Evolutionary conservation across 2,113 vertebrate genomes (phyloP).

Genomic region (Oxygymnocypris stewartii): DNA sequence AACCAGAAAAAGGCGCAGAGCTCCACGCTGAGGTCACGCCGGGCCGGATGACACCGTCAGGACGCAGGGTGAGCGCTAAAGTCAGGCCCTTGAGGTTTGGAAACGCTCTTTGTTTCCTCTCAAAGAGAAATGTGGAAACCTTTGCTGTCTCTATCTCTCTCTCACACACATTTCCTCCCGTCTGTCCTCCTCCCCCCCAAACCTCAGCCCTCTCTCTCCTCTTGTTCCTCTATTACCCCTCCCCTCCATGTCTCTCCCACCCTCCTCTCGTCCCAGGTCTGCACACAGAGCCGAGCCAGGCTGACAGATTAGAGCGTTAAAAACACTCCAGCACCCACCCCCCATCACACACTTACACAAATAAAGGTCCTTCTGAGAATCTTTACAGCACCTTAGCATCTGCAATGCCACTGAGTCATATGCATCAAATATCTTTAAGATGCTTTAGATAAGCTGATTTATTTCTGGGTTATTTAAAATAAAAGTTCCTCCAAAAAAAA

Average conservation of each 20-base stretch:
- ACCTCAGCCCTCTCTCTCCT: conserved; percentile 47
- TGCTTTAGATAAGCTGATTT: no score
- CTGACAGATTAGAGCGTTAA: conserved; percentile 65
- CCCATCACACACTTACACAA: conserved; percentile 46
- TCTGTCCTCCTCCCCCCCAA: conserved; percentile 50
- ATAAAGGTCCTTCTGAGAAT: neutral
- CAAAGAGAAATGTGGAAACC: conserved; percentile 58
- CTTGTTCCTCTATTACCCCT: conserved; percentile 40
- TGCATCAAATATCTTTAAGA: neutral
- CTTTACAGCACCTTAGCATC: neutral
- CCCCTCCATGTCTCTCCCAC: conserved; percentile 48
- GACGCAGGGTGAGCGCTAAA: neutral
- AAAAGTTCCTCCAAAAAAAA: neutral
- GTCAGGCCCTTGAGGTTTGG: conserved; percentile 41
- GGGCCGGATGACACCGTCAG: neutral
- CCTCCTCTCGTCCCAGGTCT: conserved; percentile 52
- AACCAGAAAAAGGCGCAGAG: neutral
- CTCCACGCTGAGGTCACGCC: neutral
- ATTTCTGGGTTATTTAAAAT: neutral
- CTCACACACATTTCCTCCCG: conserved; percentile 47
- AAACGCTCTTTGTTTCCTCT: conserved; percentile 69
- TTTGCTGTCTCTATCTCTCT: conserved; percentile 62
- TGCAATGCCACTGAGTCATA: neutral
- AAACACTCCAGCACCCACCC: conserved; percentile 60
- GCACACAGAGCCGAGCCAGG: conserved; percentile 61